Conservation (phyloP, 2,113 vertebrate species). For the Archocentrus centrarchus region DNA sequence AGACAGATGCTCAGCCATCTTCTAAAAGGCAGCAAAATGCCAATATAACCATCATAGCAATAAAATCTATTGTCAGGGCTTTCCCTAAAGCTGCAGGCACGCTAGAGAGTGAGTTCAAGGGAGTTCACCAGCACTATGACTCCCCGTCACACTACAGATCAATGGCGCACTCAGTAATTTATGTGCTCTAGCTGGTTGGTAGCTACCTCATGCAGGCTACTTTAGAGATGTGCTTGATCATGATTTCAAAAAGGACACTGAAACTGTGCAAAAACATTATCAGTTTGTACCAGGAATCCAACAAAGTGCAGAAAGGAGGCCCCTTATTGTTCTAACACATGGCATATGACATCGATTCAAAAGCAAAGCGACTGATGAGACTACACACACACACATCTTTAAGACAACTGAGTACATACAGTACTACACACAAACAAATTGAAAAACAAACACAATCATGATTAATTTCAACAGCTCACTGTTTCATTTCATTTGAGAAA, state of each 20-base stretch:
- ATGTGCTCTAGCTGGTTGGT: slow-evolving; percentile 65
- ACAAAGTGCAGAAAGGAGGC: slow-evolving; percentile 34
- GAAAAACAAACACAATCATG: slow-evolving; percentile 29
- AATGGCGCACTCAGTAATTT: slow-evolving; percentile 76
- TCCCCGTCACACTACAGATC: slow-evolving; percentile 71
- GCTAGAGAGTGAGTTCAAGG: slow-evolving; percentile 67
- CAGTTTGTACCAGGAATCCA: slow-evolving; percentile 53
- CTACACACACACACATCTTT: slow-evolving; percentile 51
- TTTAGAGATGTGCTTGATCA: slow-evolving; percentile 71
- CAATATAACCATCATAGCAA: slow-evolving; percentile 74
- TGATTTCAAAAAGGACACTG: slow-evolving; percentile 55
- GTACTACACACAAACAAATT: background rate
- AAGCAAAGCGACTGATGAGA: slow-evolving; percentile 50
- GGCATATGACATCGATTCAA: slow-evolving; percentile 46
- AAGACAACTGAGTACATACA: slow-evolving; percentile 6
- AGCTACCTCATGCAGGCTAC: slow-evolving; percentile 61
- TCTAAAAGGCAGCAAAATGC: slow-evolving; percentile 75
- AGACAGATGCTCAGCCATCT: slow-evolving; percentile 69
- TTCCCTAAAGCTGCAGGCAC: slow-evolving; percentile 67
- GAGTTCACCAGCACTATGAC: slow-evolving; percentile 71
- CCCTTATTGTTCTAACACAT: slow-evolving; percentile 45
- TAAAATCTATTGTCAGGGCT: slow-evolving; percentile 77
- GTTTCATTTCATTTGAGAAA: slow-evolving; percentile 58
- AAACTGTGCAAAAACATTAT: slow-evolving; percentile 63
- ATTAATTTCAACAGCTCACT: slow-evolving; percentile 58